These are phyloP conservation scores for Crioceris asparagi DNA, from an alignment of 2,888 invertebrate genomes.

Conservation along the genomic window DNA sequence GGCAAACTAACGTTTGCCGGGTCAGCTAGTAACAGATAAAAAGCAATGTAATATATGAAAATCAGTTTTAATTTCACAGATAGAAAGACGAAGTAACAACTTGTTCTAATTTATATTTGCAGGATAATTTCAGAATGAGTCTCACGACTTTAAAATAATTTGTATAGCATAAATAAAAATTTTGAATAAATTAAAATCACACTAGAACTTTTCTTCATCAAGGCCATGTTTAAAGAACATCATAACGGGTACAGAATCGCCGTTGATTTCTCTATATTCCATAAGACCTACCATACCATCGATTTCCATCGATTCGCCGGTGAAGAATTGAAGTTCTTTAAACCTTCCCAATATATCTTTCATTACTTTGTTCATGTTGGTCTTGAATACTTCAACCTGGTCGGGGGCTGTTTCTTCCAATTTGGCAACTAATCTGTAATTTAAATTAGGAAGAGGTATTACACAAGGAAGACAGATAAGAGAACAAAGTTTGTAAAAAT, in stretches of 20 bases:
- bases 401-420: conserved; percentile 72
- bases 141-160: no score
- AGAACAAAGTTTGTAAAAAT: no score
- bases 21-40: no score
- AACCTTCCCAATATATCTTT: conserved; percentile 83
- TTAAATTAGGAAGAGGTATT: no score
- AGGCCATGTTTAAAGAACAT: conserved; percentile 97
- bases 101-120: conserved; percentile 15
- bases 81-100: no score
- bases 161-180: no score
- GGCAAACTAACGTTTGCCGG: no score
- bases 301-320: conserved; percentile 86
- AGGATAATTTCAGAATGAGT: conserved; percentile 4
- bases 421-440: conserved; percentile 62
- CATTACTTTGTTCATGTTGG: conserved; percentile 87
- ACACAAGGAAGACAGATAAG: no score
- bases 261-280: conserved; percentile 86
- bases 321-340: conserved; percentile 87
- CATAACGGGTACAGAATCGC: conserved; percentile 71
- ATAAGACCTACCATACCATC: conserved; percentile 90
- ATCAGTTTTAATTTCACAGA: conserved; percentile 18
- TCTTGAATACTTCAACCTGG: conserved; percentile 80
- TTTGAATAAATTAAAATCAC: conserved; percentile 19
- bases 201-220: conserved; percentile 88
- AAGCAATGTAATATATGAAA: conserved; percentile 11